Evolutionary conservation across 2,797 vertebrate species (phyloP).

Genomic region (Cichlasoma orientale): DNA sequence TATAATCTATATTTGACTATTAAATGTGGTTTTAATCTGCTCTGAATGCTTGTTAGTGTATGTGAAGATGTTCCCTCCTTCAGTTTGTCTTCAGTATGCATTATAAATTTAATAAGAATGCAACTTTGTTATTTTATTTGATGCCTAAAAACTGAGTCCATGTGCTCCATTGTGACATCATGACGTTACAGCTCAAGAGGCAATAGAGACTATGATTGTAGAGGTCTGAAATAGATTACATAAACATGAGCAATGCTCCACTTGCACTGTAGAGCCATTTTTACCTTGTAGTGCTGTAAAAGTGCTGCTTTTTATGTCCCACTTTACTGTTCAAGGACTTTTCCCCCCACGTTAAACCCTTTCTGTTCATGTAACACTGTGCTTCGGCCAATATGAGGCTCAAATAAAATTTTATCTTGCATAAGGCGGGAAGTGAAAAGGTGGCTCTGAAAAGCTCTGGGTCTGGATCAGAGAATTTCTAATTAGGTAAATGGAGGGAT

Average conservation of each 20-base stretch:
- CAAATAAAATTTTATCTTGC: not conserved
- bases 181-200: not conserved
- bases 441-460: not conserved
- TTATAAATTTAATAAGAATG: not conserved
- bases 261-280: not conserved
- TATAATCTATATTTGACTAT: not conserved
- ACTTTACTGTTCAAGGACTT: slow-evolving; percentile 26
- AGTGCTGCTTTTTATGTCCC: slow-evolving; percentile 20
- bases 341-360: not conserved
- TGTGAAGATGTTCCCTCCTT: not conserved
- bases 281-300: slow-evolving; percentile 1
- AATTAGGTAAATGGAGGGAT: no score
- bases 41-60: not conserved
- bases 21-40: not conserved
- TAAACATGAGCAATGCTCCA: slow-evolving; percentile 14
- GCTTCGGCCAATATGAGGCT: not conserved
- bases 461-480: no score
- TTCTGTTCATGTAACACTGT: slow-evolving; percentile 3
- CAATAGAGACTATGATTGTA: not conserved
- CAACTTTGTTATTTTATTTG: not conserved
- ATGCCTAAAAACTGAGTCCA: not conserved
- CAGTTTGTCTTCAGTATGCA: not conserved
- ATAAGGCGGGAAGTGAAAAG: not conserved
- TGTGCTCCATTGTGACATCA: not conserved
- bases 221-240: slow-evolving; percentile 2